These are phyloP conservation scores for Trachelus tabidus DNA, from an alignment of 2,888 invertebrate species.

Conservation along the genomic window DNA sequence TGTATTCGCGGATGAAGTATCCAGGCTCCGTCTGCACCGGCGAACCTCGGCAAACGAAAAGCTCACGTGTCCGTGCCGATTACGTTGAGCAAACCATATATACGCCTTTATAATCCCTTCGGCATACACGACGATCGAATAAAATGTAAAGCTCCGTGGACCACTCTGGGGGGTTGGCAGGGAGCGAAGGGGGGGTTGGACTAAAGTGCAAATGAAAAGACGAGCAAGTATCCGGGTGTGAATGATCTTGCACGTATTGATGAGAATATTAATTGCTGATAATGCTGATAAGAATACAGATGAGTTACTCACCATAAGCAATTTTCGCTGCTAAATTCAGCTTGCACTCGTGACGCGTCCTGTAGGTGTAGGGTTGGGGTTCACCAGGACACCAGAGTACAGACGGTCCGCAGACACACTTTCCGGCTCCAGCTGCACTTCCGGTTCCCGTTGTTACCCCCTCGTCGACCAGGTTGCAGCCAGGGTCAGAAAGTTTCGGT, in stretches of 20 bases:
- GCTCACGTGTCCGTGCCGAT: background rate
- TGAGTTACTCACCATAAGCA: conserved; percentile 51
- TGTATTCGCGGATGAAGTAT: background rate
- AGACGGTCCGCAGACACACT: conserved; percentile 58
- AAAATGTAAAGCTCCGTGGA: background rate
- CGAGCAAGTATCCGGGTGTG: background rate
- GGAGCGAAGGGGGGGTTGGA: background rate
- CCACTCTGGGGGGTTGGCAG: background rate
- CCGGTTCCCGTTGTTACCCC: conserved; percentile 39
- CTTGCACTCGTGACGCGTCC: conserved; percentile 58
- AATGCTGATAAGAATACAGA: background rate
- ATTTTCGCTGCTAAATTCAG: conserved; percentile 60
- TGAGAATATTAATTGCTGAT: background rate
- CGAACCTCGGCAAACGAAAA: background rate
- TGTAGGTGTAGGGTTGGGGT: conserved; percentile 56
- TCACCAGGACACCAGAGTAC: conserved; percentile 61
- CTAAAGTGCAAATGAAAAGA: background rate
- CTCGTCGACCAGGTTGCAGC: conserved; percentile 60
- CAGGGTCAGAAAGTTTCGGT: conserved; percentile 52
- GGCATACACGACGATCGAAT: background rate
- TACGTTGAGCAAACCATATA: background rate
- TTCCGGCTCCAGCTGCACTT: conserved; percentile 46
- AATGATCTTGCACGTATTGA: background rate
- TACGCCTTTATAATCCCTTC: background rate
- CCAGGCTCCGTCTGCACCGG: background rate